Evolutionary conservation across 2,113 vertebrate genomes (phyloP), one percentile per base, ranked within the genome.

Genomic region (Brachionichthys hirsutus): DNA sequence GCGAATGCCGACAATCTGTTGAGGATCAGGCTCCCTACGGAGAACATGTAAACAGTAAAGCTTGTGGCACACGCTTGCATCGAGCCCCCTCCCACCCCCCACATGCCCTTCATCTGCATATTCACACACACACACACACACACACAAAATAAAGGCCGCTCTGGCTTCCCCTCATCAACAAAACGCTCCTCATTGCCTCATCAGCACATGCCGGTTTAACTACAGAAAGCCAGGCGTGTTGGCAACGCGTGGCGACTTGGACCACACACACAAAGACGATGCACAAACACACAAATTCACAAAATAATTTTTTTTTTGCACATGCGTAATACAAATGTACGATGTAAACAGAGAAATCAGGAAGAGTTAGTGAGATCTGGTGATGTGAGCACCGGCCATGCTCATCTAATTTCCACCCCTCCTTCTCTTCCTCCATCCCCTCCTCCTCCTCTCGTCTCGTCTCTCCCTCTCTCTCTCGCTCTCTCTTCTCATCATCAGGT

Each of bases 1-100:
- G 90, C 89, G 88, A 93, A 91, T 91, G 84, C 87, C 82, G 68
- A 87, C 92, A 93, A 93, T 94, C 93, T 94, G 92, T 91, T 92
- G 90, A 92, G 90, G 93, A 93, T 93, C 92, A 92, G 91, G 83
- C 89, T 89, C 89, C 89, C 89, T 77, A 87, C 70, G 82, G 91
- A 89, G 92, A 89, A 80, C 83, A 85, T 84, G 89, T 91, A 89
- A 92, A 94, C 95, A 95, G 92, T 69, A 92, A 91, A 90, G 89
- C 91, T 84, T 82, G 87, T 88, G 87, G 85, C 81, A 62, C 80
- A 45, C 82, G 63, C 85, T 67, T 67, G 52, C 70, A 35, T 55
- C 59, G 40, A 63, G 72, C 65, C 73, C 77, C 73, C 81, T 62
- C 72, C 77, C 71, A 80, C 67, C 74, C 71, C 76, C 62, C 72